A percentile compares a stretch with the other conserved stretches of the same genome.
Conservation (phyloP, 2,888 invertebrate species). For the Dione juno region DNA sequence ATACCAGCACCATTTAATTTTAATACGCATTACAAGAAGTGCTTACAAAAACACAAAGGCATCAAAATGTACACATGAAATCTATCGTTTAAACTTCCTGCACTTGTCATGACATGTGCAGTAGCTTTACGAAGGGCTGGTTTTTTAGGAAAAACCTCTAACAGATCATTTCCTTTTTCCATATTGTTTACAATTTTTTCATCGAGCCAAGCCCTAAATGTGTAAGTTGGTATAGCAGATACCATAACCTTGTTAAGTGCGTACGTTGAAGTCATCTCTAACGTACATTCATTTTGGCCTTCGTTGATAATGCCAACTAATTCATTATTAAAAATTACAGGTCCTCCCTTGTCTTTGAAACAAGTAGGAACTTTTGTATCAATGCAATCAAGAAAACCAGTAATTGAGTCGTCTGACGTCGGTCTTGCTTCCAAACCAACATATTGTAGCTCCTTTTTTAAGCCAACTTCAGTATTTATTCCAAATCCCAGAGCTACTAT, state of each 20-base stretch:
- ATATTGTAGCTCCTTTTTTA: conserved; percentile 64
- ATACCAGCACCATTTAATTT: conserved; percentile 8
- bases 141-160: conserved; percentile 60
- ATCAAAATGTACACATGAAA: conserved; percentile 23
- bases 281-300: conserved; percentile 66
- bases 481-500: conserved; percentile 72
- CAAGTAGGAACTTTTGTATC: conserved; percentile 72
- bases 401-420: conserved; percentile 46
- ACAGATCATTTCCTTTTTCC: conserved; percentile 52
- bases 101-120: conserved; percentile 51
- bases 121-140: conserved; percentile 50
- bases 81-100: conserved; percentile 28
- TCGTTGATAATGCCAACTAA: conserved; percentile 66
- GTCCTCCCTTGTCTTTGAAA: conserved; percentile 73
- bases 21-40: conserved; percentile 13
- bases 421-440: conserved; percentile 63
- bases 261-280: conserved; percentile 65
- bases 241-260: conserved; percentile 66
- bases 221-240: conserved; percentile 64
- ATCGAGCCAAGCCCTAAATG: conserved; percentile 71
- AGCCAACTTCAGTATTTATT: conserved; percentile 66
- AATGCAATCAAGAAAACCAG: conserved; percentile 69
- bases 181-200: conserved; percentile 69
- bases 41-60: conserved; percentile 21
- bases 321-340: conserved; percentile 66